A percentile compares a stretch with the other conserved stretches of the same genome.
Evolutionary conservation across 1,140 invertebrate genomes (phyloP).

Genomic region (Pemphigus obesinymphae): DNA sequence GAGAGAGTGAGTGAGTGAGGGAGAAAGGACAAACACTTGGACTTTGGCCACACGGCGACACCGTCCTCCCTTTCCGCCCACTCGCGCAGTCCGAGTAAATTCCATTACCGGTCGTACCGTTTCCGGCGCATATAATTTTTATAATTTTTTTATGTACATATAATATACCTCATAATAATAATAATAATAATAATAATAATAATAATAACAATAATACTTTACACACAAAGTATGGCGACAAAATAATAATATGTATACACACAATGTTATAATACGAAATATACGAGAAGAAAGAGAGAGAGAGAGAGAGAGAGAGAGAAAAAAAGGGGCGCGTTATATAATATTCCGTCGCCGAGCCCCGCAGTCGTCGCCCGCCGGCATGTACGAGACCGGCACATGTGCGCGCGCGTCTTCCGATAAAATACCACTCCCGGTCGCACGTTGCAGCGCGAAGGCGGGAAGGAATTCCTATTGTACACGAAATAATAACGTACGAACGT

Average conservation of each 20-base stretch:
- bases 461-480: neutral
- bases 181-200: neutral
- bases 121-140: constrained; percentile 7
- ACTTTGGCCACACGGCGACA: constrained; percentile 14
- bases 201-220: no score
- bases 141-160: no score
- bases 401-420: neutral
- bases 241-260: no score
- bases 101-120: constrained; percentile 28
- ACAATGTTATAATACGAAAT: neutral
- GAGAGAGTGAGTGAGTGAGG: neutral
- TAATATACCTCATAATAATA: neutral
- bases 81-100: neutral
- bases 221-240: no score
- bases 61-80: neutral
- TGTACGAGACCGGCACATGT: no score
- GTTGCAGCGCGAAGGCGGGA: neutral
- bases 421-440: neutral
- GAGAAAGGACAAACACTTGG: neutral
- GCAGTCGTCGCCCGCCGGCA: neutral
- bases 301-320: neutral
- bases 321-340: neutral
- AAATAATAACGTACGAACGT: neutral
- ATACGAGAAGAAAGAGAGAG: neutral
- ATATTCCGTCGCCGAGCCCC: neutral